A percentile compares a stretch with the other conserved stretches of the same genome.
Evolutionary conservation across 2,113 vertebrate genomes (phyloP).

Genomic region (Balaeniceps rex): DNA sequence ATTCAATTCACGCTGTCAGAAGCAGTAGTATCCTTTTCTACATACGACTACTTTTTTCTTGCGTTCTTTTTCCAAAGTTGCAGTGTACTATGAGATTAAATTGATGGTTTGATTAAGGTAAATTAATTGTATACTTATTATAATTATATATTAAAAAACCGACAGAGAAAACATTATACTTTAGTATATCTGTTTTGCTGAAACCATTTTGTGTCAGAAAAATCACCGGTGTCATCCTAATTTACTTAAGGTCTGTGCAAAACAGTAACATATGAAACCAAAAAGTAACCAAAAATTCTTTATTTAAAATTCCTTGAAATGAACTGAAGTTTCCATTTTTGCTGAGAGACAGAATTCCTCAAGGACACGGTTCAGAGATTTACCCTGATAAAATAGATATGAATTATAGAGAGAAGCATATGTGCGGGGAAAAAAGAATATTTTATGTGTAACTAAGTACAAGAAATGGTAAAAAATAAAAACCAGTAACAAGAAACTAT

Average conservation of each 20-base stretch:
- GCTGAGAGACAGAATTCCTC: slow-evolving; percentile 33
- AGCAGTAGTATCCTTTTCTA: neutral
- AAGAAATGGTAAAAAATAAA: slow-evolving; percentile 59
- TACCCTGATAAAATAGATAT: slow-evolving; percentile 65
- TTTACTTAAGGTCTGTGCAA: neutral
- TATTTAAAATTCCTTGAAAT: neutral
- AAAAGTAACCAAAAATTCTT: neutral
- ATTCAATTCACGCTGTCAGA: neutral
- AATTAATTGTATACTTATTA: neutral
- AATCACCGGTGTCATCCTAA: neutral
- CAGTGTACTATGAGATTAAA: neutral
- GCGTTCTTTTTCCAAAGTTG: neutral
- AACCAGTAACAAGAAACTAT: slow-evolving; percentile 27
- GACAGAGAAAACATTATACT: neutral
- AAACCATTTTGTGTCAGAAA: neutral
- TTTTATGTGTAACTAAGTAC: slow-evolving; percentile 69
- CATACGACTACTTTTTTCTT: neutral
- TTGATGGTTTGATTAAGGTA: neutral
- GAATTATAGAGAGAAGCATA: slow-evolving; percentile 63
- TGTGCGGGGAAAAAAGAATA: neutral
- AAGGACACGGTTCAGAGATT: slow-evolving; percentile 59
- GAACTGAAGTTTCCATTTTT: neutral
- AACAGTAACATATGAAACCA: neutral
- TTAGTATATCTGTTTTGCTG: neutral
- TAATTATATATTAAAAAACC: neutral